These are phyloP conservation scores for Tenualosa thibaudeaui DNA, from an alignment of 2,797 vertebrate species.

Conservation along the genomic window DNA sequence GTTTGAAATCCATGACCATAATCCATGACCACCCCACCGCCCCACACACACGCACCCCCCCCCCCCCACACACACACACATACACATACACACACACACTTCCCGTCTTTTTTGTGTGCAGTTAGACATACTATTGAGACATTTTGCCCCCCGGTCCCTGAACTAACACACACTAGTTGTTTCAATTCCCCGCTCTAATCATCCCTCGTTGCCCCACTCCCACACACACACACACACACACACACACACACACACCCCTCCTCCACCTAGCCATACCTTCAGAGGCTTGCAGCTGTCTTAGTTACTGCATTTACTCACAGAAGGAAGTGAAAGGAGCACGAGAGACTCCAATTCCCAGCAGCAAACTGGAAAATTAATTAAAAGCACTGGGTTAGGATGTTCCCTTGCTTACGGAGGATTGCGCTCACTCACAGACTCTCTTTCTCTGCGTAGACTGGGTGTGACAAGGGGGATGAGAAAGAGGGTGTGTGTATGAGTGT, in stretches of 20 bases:
- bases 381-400: conserved; percentile 52
- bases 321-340: conserved; percentile 27
- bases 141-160: conserved; percentile 19
- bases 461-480: conserved; percentile 39
- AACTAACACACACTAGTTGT: not conserved
- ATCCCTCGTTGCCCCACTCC: not conserved
- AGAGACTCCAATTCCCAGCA: conserved; percentile 45
- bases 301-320: conserved; percentile 34
- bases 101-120: not conserved
- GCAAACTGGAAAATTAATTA: conserved; percentile 50
- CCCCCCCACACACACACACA: no score
- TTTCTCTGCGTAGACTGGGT: conserved; percentile 42
- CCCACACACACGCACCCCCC: not conserved
- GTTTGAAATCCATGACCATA: not conserved
- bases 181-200: conserved; percentile 8
- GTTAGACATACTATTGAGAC: conserved; percentile 12
- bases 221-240: not conserved
- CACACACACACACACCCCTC: not conserved
- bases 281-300: conserved; percentile 27
- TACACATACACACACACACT: not conserved
- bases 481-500: conserved; percentile 9
- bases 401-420: conserved; percentile 45
- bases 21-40: no score
- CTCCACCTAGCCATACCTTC: conserved; percentile 21
- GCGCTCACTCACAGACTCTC: conserved; percentile 43